Evolutionary conservation across 2,113 vertebrate species (phyloP).

Genomic region (Pelobates fuscus): DNA sequence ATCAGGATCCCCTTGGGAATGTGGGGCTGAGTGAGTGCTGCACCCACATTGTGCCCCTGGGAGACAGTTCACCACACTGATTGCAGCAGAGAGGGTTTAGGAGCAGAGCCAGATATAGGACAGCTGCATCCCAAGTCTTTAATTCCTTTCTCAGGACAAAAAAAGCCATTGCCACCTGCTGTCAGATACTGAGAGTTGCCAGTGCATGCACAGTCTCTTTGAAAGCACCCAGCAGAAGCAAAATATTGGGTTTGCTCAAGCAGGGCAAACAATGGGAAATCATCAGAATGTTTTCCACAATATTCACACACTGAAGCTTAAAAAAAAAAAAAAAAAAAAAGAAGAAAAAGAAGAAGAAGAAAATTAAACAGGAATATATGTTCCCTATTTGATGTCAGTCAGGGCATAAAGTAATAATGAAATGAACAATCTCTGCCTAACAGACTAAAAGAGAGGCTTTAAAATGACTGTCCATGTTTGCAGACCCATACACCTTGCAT

Average conservation of each 20-base stretch:
- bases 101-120: slow-evolving; percentile 44
- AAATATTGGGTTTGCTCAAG: slow-evolving; percentile 33
- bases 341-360: not conserved
- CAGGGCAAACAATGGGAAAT: slow-evolving; percentile 39
- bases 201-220: slow-evolving; percentile 42
- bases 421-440: too few relatives aligned
- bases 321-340: slow-evolving; percentile 2
- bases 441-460: too few relatives aligned
- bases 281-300: slow-evolving; percentile 29
- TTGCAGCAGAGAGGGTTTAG: slow-evolving; percentile 37
- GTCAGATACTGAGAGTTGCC: slow-evolving; percentile 23
- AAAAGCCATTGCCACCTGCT: slow-evolving; percentile 60
- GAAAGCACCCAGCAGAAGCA: slow-evolving; percentile 37
- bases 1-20: slow-evolving; percentile 30
- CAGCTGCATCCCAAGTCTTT: slow-evolving; percentile 38
- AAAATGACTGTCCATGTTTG: too few relatives aligned
- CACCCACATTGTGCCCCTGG: slow-evolving; percentile 44
- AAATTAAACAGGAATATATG: slow-evolving; percentile 23
- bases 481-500: too few relatives aligned
- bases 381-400: slow-evolving; percentile 21
- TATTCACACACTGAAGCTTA: slow-evolving; percentile 2
- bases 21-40: slow-evolving; percentile 12
- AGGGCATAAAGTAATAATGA: slow-evolving; percentile 4
- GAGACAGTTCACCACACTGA: slow-evolving; percentile 15
- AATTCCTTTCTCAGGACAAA: slow-evolving; percentile 52